Evolutionary conservation across 2,888 invertebrate genomes (phyloP).

Genomic region (Leucoptera coffeella): DNA sequence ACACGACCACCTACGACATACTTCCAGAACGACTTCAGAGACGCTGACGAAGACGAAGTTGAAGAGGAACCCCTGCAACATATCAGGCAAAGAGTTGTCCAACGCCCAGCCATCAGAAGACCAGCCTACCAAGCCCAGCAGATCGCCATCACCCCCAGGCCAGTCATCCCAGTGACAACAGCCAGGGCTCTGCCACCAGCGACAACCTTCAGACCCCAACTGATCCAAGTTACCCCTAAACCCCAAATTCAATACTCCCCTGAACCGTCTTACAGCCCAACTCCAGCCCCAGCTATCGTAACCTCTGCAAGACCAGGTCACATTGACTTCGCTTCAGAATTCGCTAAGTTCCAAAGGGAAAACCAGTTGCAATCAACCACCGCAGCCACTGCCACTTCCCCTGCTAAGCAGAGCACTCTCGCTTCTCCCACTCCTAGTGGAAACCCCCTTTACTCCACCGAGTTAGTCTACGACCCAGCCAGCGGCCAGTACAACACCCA

Average conservation of each 20-base stretch:
- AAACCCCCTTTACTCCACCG: constrained; percentile 70
- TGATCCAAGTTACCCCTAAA: constrained; percentile 52
- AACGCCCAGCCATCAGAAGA: constrained; percentile 32
- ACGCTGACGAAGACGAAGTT: constrained; percentile 56
- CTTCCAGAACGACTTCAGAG: constrained; percentile 66
- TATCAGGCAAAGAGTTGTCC: constrained; percentile 39
- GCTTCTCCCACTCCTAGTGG: constrained; percentile 33
- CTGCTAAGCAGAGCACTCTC: constrained; percentile 20
- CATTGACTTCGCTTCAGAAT: constrained; percentile 68
- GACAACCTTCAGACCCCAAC: constrained; percentile 61
- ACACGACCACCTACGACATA: constrained; percentile 57
- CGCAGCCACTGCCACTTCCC: constrained; percentile 20
- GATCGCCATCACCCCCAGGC: constrained; percentile 57
- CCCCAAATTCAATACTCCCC: constrained; percentile 48
- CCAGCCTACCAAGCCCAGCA: constrained; percentile 41
- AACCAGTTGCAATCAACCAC: constrained; percentile 54
- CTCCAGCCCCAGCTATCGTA: constrained; percentile 16
- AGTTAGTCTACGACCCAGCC: constrained; percentile 68
- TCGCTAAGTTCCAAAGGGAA: constrained; percentile 66
- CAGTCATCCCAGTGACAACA: constrained; percentile 34
- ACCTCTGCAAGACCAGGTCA: constrained; percentile 22
- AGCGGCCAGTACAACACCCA: constrained; percentile 76
- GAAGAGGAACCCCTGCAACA: constrained; percentile 49
- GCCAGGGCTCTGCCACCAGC: constrained; percentile 52
- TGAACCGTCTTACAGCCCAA: constrained; percentile 27